Conservation (phyloP, 2,797 vertebrate genomes). For the Sarcoramphus papa region DNA sequence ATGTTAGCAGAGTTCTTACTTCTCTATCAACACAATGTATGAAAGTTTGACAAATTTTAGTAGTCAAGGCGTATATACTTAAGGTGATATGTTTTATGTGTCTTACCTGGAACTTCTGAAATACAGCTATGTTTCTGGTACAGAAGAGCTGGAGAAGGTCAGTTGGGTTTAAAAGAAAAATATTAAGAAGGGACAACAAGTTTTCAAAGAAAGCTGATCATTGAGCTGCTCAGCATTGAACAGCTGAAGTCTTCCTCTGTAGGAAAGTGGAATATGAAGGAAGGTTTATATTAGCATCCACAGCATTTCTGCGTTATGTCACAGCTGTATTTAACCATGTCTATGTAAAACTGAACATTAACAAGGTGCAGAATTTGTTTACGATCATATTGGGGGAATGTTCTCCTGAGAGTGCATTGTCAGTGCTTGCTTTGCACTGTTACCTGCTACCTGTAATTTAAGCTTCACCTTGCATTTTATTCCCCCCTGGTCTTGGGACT, state of each 20-base stretch:
- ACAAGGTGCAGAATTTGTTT: not conserved
- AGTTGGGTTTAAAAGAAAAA: not conserved
- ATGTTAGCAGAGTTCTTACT: not conserved
- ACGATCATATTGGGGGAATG: accelerated
- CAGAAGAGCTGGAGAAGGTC: not conserved
- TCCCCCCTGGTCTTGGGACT: not conserved
- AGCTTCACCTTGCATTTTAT: no score
- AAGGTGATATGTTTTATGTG: not conserved
- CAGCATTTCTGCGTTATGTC: not conserved
- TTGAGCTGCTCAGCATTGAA: not conserved
- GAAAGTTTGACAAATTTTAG: not conserved
- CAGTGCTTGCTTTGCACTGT: not conserved
- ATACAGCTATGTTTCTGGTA: not conserved
- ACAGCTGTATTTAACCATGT: not conserved
- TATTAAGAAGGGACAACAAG: not conserved
- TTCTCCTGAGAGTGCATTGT: not conserved
- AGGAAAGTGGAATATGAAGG: not conserved
- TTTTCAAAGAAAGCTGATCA: not conserved
- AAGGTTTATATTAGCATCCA: not conserved
- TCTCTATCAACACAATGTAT: not conserved
- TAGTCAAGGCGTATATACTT: not conserved
- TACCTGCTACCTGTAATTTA: not conserved
- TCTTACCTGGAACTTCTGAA: not conserved
- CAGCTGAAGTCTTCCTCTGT: no score
- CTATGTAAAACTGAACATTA: not conserved